Percentiles rank a stretch among this genome's conserved stretches.
Evolutionary conservation across 2,888 invertebrate species (phyloP).

Genomic region (Pseudococcus longispinus): DNA sequence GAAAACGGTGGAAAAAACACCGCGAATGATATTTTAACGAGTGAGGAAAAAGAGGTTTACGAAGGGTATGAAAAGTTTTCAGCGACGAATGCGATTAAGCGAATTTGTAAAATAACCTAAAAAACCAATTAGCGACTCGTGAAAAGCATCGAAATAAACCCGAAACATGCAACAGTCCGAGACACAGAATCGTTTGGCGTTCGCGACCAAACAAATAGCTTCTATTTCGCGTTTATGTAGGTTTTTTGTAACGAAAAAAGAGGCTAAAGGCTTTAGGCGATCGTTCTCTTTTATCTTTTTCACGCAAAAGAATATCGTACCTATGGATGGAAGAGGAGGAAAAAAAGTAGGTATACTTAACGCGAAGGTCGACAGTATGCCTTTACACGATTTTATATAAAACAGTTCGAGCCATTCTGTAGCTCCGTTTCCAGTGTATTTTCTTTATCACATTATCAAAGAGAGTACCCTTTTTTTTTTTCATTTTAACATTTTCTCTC

Average conservation of each 20-base stretch:
- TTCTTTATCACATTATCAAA: constrained; percentile 25
- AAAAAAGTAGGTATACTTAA: constrained; percentile 1
- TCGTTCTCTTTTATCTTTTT: constrained; percentile 31
- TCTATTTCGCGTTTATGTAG: neutral
- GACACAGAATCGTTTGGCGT: neutral
- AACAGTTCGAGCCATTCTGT: neutral
- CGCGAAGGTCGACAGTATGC: constrained; percentile 19
- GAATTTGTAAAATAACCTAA: constrained; percentile 1
- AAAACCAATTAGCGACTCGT: constrained; percentile 1
- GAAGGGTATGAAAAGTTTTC: neutral
- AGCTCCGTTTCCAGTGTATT: neutral
- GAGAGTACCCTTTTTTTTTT: constrained; percentile 19
- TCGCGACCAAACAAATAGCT: neutral
- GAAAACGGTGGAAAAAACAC: neutral
- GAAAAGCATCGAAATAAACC: neutral
- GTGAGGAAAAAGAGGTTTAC: neutral
- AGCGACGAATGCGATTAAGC: neutral
- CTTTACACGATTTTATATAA: constrained; percentile 26
- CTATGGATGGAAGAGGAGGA: neutral
- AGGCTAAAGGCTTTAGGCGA: constrained; percentile 25
- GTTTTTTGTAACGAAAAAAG: neutral
- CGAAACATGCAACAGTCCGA: constrained; percentile 10
- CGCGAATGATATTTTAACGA: neutral
- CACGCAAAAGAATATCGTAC: neutral
- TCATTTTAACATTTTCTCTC: neutral